Evolutionary conservation across 2,113 vertebrate genomes (phyloP).

Genomic region (Nothobranchius furzeri): DNA sequence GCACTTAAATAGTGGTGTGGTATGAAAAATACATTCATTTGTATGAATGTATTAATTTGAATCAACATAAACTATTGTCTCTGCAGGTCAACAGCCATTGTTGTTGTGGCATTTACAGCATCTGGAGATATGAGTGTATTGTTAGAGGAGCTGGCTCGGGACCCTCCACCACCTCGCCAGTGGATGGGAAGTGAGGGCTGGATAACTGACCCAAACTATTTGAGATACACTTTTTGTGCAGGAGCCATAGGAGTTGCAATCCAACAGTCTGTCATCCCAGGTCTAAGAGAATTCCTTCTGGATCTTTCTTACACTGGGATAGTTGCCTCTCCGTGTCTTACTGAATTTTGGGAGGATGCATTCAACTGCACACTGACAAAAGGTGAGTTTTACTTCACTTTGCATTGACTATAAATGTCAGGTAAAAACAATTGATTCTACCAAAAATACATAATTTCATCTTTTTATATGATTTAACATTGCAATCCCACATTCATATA

Average conservation of each 20-base stretch:
- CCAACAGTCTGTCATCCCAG: constrained; percentile 65
- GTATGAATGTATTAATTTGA: no score
- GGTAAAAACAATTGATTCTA: no score
- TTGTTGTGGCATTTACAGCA: constrained; percentile 68
- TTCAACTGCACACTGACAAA: constrained; percentile 67
- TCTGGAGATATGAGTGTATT: constrained; percentile 63
- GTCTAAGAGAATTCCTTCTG: constrained; percentile 70
- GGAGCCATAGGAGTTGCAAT: constrained; percentile 71
- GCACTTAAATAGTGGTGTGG: no score
- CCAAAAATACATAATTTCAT: no score
- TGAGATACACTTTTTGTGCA: constrained; percentile 43
- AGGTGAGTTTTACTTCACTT: constrained; percentile 31
- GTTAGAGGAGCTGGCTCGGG: constrained; percentile 56
- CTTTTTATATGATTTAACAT: no score
- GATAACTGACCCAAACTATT: constrained; percentile 62
- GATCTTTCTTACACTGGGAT: constrained; percentile 51
- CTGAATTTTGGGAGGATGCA: constrained; percentile 71
- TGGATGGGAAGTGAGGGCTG: constrained; percentile 77
- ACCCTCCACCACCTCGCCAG: constrained; percentile 59
- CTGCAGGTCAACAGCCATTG: constrained; percentile 61
- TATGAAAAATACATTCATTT: no score
- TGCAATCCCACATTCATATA: no score
- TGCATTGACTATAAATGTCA: background rate
- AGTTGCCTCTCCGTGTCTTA: constrained; percentile 47
- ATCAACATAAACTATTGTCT: background rate